Conservation (phyloP, 2,888 invertebrate species). For the Lithophane leautieri region DNA sequence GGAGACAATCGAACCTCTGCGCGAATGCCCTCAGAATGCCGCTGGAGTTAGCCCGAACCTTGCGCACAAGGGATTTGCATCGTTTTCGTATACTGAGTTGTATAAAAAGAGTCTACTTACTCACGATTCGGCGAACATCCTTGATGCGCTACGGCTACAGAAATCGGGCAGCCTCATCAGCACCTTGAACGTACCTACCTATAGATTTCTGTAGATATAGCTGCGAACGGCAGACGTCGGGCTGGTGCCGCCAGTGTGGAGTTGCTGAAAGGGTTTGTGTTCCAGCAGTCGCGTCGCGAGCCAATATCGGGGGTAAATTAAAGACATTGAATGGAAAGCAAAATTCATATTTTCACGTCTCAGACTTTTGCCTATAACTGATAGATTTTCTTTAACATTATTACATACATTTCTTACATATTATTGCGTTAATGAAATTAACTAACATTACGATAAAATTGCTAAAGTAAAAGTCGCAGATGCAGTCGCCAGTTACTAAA, state of each 20-base stretch:
- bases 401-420: slow-evolving; percentile 72
- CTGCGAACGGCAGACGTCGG: not conserved
- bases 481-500: slow-evolving; percentile 31
- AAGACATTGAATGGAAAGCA: slow-evolving; percentile 79
- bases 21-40: not conserved
- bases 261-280: not conserved
- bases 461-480: slow-evolving; percentile 54
- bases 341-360: slow-evolving; percentile 84
- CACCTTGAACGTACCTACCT: not conserved
- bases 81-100: not conserved
- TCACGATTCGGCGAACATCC: not conserved
- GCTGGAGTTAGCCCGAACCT: not conserved
- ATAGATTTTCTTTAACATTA: slow-evolving; percentile 81
- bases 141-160: not conserved
- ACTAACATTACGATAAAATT: slow-evolving; percentile 68
- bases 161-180: not conserved
- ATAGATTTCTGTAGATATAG: not conserved
- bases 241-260: not conserved
- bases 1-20: not conserved
- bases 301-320: slow-evolving; percentile 54
- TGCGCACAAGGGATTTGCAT: not conserved
- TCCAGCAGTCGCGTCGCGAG: not conserved
- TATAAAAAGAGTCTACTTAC: not conserved
- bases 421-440: slow-evolving; percentile 72
- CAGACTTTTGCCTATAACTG: slow-evolving; percentile 87